Evolutionary conservation across 2,888 invertebrate species (phyloP), one percentile per base, ranked within the genome.

Genomic region (Oxycera nigricornis): DNA sequence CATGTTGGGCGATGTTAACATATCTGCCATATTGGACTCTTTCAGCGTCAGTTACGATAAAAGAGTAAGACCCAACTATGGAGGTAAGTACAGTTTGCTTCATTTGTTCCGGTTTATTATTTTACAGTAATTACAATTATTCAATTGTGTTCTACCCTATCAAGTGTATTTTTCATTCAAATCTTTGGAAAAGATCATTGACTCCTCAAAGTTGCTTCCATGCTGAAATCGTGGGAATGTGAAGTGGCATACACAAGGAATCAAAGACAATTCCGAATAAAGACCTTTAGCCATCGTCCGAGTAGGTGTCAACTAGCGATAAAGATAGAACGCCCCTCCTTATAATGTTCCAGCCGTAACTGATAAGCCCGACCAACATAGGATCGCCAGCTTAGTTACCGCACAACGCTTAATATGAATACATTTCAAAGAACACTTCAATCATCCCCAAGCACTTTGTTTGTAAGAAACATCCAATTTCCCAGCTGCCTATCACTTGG

Each of bases 41-140:
- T 95, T 96, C 90, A 95, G 95, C 87, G 93, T 94, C 88, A 96
- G 95, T 88, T 97, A 97, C 88, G 97, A 98, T 90, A 98, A 97
- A 92, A 93, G 97, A 92, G 95, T 98, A 92, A 94, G 97, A 89
- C 97, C 97, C 86, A 96, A 97, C 89, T 97, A 97, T 89, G 97
- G 96, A 93, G 96, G 96, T 96, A 89, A 91, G 92, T 85, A 82
- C 20, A 31, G 14, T 6, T 22, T 11, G 2, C 35, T 57, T 41
- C 14, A 41, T 20, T 68, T 52, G 17, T 50, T 68, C 2, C 22
- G n/a, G 46, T 46, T 68, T 68, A 50, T 68, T 68, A 24, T 50
- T 50, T 50, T 50, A 30, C 68, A 46, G 52, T 41, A 2, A 22
- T 39, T 65, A 22, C 22, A 41, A 24, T 65, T 46, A 2, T 14